Conservation (phyloP, 2,888 invertebrate species). For the Andrena bucephala region DNA sequence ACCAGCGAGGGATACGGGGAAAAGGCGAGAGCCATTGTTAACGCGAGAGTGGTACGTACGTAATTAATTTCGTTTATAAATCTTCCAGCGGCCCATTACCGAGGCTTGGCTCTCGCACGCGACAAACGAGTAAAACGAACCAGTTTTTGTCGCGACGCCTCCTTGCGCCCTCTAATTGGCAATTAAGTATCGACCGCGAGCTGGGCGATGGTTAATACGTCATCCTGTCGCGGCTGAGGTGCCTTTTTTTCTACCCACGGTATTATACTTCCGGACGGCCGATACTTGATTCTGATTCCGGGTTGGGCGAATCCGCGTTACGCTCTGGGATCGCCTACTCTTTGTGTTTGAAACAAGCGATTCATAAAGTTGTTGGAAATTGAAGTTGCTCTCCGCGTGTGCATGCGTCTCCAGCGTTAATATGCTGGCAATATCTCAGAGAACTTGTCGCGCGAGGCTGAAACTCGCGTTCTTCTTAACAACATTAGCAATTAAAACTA, state of each 20-base stretch:
- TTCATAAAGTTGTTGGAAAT: constrained; percentile 1
- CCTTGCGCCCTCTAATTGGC: constrained; percentile 74
- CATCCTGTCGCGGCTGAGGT: constrained; percentile 38
- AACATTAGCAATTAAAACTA: no score
- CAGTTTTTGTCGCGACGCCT: constrained; percentile 61
- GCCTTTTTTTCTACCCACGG: constrained; percentile 41
- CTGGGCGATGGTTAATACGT: constrained; percentile 63
- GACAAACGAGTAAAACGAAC: constrained; percentile 64
- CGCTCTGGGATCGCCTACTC: not conserved
- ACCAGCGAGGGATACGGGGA: constrained; percentile 5
- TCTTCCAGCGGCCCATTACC: constrained; percentile 62
- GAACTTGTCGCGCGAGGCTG: no score
- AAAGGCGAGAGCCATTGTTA: constrained; percentile 54
- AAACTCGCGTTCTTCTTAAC: no score
- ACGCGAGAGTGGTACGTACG: constrained; percentile 58
- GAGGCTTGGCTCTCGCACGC: constrained; percentile 55
- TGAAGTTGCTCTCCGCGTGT: not conserved
- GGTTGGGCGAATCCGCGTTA: not conserved
- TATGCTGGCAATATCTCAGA: not conserved
- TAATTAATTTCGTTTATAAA: constrained; percentile 74
- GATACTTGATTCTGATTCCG: constrained; percentile 32
- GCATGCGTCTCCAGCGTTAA: not conserved
- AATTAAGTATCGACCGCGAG: constrained; percentile 73
- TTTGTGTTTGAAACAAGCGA: not conserved
- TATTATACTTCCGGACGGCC: constrained; percentile 26